Evolutionary conservation across 2,888 invertebrate genomes (phyloP).

Genomic region (Tholera decimalis): DNA sequence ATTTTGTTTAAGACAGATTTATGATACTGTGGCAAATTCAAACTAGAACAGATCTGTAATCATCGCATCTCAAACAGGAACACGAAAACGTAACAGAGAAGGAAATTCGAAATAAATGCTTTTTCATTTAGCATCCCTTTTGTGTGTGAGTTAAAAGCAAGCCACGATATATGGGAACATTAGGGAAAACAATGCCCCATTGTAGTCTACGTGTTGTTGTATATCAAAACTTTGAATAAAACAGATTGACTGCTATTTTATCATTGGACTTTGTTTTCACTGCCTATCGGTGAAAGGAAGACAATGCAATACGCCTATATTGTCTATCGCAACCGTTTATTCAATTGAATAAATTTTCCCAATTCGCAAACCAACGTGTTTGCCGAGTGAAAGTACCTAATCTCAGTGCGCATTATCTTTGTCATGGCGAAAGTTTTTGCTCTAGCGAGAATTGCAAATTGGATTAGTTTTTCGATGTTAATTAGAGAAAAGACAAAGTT

Average conservation of each 20-base stretch:
- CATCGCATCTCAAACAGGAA: constrained; percentile 68
- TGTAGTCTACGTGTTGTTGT: constrained; percentile 72
- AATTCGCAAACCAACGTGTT: constrained; percentile 2
- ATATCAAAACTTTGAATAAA: constrained; percentile 75
- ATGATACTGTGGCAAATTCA: constrained; percentile 51
- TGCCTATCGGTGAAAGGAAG: constrained; percentile 38
- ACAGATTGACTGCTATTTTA: constrained; percentile 73
- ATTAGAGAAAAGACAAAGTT: constrained; percentile 69
- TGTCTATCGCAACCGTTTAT: constrained; percentile 26
- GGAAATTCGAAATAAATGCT: constrained; percentile 80
- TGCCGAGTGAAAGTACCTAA: constrained; percentile 41
- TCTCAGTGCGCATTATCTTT: constrained; percentile 40
- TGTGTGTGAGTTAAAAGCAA: constrained; percentile 79
- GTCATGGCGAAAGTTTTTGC: constrained; percentile 49
- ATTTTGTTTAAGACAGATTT: constrained; percentile 17
- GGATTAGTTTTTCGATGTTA: constrained; percentile 68
- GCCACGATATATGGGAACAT: constrained; percentile 83
- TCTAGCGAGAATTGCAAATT: constrained; percentile 62
- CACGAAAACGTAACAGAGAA: constrained; percentile 71
- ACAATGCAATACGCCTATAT: constrained; percentile 43
- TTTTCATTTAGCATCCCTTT: constrained; percentile 83
- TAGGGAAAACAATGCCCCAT: constrained; percentile 82
- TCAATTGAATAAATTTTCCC: constrained; percentile 19
- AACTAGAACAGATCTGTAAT: constrained; percentile 59
- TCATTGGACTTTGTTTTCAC: constrained; percentile 60